A percentile compares a stretch with the other conserved stretches of the same genome.
Evolutionary conservation across 2,113 vertebrate genomes (phyloP).

Genomic region (Dipodomys spectabilis): DNA sequence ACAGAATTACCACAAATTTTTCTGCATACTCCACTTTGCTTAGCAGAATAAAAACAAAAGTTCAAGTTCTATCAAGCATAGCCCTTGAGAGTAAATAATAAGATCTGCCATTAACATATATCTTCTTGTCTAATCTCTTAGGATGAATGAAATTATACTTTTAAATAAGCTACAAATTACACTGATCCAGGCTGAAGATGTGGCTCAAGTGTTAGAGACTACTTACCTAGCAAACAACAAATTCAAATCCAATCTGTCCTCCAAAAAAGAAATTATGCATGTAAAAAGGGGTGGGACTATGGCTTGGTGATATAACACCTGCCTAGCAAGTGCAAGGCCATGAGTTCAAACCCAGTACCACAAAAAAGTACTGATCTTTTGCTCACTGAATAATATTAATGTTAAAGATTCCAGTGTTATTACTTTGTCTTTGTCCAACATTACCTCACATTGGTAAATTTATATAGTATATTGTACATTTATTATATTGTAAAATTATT

Average conservation of each 20-base stretch:
- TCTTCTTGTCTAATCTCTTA: constrained; percentile 7
- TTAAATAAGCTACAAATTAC: background rate
- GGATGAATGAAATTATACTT: constrained; percentile 36
- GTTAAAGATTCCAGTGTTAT: constrained; percentile 15
- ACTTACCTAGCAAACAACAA: too few relatives aligned
- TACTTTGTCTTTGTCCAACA: constrained; percentile 35
- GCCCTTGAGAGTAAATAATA: constrained; percentile 30
- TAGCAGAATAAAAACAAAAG: constrained; percentile 23
- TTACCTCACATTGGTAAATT: constrained; percentile 25
- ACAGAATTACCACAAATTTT: too few relatives aligned
- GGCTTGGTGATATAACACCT: too few relatives aligned
- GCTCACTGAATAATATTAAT: background rate
- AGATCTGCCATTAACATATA: background rate
- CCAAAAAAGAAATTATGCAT: too few relatives aligned
- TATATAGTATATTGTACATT: background rate
- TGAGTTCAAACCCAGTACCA: too few relatives aligned
- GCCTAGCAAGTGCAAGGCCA: too few relatives aligned
- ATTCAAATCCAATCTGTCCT: too few relatives aligned
- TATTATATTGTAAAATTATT: background rate
- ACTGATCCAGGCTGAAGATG: background rate
- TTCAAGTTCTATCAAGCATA: background rate
- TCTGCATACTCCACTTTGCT: constrained; percentile 3
- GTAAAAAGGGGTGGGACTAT: too few relatives aligned
- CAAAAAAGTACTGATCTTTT: background rate
- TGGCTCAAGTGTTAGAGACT: background rate